Evolutionary conservation across 2,113 vertebrate genomes (phyloP), one percentile per base, ranked within the genome.

Genomic region (Grantiella picta): DNA sequence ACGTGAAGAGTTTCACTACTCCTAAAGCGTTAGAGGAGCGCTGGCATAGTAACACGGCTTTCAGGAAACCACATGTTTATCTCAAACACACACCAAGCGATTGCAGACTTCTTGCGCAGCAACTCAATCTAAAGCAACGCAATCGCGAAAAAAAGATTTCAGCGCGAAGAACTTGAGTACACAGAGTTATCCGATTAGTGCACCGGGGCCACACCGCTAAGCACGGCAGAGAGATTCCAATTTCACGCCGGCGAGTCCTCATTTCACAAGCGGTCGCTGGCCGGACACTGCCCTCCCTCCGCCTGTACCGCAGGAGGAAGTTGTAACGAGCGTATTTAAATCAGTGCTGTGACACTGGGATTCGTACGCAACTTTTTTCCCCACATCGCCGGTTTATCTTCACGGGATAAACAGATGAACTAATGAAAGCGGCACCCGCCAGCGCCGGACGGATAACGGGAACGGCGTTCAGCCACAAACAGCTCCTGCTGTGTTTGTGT

Each of bases 41-140:
- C 69, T 89, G 77, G 92, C 75, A 42, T 15, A 94, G 73, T 85
- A 92, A 82, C 49, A 21, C 3, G 25, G 85, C 82, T 96, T 95
- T 95, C 90, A 96, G 95, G 95, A 97, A 97, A 97, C 95, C 96
- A 60, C 96, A 96, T 33, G 88, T 92, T 96, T 96, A 96, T 97
- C 95, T 93, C 84, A 35, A 76, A 85, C 54, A 65, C 3, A 47
- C 94, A 91, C 52, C 76, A 71, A 36, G 80, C 72, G 56, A 69
- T 28, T 84, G 61, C 88, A 84, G 69, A 38, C 66, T 68, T 86
- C 80, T 86, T 27, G 49, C 86, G 76, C 78, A 20, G 82, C 20
- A 88, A 70, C 82, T 42, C 75, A 70, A 66, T 49, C 82, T 21
- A 44, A 83, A 65, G 63, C 44, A 69, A 73, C 4, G 9, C 45